Conservation (phyloP, 2,888 invertebrate genomes). For the Pollenia angustigena region DNA sequence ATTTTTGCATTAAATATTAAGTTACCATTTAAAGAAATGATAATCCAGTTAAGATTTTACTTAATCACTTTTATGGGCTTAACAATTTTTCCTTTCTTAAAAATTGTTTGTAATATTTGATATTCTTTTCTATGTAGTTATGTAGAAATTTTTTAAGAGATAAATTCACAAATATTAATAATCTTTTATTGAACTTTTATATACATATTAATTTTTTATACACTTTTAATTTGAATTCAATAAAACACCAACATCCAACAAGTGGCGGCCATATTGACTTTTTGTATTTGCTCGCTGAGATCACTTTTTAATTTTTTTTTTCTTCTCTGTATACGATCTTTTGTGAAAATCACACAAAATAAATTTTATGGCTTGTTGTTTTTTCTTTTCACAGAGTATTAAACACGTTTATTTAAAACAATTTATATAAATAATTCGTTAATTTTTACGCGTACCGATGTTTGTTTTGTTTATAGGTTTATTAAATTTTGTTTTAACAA, state of each 20-base stretch:
- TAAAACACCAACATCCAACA: constrained; percentile 80
- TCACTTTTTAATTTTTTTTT: constrained; percentile 70
- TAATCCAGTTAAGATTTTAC: constrained; percentile 36
- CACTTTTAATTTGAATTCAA: constrained; percentile 57
- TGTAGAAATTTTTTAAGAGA: not conserved
- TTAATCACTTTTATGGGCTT: constrained; percentile 41
- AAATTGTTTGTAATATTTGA: not conserved
- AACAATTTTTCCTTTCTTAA: not conserved
- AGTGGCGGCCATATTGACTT: constrained; percentile 84
- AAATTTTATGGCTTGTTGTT: constrained; percentile 49
- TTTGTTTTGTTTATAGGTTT: constrained; percentile 28
- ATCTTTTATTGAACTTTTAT: constrained; percentile 30
- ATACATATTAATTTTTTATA: constrained; percentile 45
- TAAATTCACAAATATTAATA: constrained; percentile 43
- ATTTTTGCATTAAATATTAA: not conserved
- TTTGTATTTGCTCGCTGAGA: constrained; percentile 73
- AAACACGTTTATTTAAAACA: not conserved
- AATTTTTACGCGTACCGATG: constrained; percentile 46
- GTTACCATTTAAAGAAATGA: constrained; percentile 62
- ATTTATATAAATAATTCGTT: not conserved
- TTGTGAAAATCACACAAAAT: constrained; percentile 51
- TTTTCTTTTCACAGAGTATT: constrained; percentile 17
- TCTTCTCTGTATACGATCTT: constrained; percentile 67
- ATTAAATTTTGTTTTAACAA: constrained; percentile 14
- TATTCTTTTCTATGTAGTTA: not conserved